phyloP scores from a whole-genome alignment of 2,888 invertebrate species.

The Lissonota sp. region DNA sequence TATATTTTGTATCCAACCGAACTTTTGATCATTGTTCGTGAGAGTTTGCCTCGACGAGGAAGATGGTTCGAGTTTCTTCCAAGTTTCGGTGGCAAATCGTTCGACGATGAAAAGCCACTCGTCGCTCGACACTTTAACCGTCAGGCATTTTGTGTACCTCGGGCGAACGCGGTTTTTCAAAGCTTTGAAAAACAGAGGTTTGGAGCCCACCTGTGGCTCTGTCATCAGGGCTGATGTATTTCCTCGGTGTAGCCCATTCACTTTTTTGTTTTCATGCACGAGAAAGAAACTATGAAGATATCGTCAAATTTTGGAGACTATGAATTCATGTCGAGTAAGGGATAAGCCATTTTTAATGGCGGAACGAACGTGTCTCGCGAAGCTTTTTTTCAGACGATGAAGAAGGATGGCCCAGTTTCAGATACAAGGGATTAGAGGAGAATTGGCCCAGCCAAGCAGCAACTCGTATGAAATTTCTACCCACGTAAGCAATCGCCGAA shows the following conservation, averaged over 20 bases:
- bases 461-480: no score
- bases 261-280: no score
- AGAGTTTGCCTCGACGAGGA: not conserved
- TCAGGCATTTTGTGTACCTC: not conserved
- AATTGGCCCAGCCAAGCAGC: no score
- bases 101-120: not conserved
- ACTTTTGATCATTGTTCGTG: conserved; percentile 48
- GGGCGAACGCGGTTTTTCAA: not conserved
- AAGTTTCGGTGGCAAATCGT: not conserved
- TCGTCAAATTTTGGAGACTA: not conserved
- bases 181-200: not conserved
- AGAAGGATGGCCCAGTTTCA: no score
- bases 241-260: not conserved
- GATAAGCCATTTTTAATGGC: no score
- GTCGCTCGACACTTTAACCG: not conserved
- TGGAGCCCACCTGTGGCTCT: not conserved
- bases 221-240: not conserved
- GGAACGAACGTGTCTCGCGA: no score
- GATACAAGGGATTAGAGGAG: no score
- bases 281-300: not conserved
- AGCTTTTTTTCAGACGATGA: no score
- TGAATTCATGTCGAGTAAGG: not conserved
- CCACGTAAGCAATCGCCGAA: no score
- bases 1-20: conserved; percentile 59
- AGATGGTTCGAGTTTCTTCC: not conserved